phyloP scores from a whole-genome alignment of 2,113 vertebrate genomes.

The Peromyscus maniculatus region DNA sequence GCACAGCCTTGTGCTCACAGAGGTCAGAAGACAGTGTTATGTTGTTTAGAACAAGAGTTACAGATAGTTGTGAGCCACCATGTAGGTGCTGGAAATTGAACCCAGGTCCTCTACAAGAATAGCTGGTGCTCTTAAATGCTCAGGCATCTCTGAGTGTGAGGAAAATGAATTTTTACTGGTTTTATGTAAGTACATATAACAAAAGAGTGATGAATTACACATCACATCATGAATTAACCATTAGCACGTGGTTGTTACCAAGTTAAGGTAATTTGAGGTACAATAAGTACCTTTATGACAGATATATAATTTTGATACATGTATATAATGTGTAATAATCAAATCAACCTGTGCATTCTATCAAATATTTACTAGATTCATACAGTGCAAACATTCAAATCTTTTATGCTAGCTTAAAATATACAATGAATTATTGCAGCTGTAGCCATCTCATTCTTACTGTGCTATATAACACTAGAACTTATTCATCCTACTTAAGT shows the following conservation, averaged over 20 bases:
- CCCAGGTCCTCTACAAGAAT: neutral
- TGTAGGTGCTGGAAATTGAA: neutral
- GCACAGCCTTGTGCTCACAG: neutral
- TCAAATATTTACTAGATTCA: neutral
- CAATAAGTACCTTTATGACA: neutral
- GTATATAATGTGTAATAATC: neutral
- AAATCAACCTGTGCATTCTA: neutral
- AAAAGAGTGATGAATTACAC: slow-evolving; percentile 19
- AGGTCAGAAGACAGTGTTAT: neutral
- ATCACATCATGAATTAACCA: neutral
- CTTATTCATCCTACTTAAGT: neutral
- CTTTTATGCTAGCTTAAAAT: neutral
- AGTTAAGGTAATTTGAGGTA: slow-evolving; percentile 14
- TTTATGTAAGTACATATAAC: slow-evolving; percentile 10
- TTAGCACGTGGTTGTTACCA: neutral
- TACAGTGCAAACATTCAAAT: neutral
- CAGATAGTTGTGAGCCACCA: neutral
- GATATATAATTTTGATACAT: neutral
- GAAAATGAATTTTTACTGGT: slow-evolving; percentile 30
- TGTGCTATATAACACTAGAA: neutral
- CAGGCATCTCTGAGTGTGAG: neutral
- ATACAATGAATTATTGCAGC: neutral
- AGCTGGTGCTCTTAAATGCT: neutral
- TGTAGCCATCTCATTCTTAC: too few species aligned
- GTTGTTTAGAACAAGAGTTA: neutral